Percentiles rank a stretch among this genome's conserved stretches.
These are phyloP conservation scores for Papilio protenor DNA, from an alignment of 2,888 invertebrate species.

Conservation along the genomic window DNA sequence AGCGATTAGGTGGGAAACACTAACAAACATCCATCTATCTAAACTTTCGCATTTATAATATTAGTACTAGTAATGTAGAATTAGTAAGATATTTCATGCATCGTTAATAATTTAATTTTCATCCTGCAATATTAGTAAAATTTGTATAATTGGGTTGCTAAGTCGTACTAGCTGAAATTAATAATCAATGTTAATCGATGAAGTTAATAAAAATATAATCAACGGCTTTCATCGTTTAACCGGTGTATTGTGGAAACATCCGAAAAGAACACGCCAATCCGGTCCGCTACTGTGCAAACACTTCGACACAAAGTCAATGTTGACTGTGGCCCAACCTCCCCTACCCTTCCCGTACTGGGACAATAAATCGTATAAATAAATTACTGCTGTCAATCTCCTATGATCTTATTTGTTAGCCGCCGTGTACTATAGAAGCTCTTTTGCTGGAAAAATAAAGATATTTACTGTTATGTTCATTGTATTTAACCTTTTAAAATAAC, in stretches of 20 bases:
- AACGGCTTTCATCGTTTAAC: slow-evolving; percentile 37
- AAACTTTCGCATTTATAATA: no score
- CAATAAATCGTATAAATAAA: slow-evolving; percentile 81
- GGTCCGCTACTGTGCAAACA: slow-evolving; percentile 72
- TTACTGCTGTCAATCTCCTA: slow-evolving; percentile 76
- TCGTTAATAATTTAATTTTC: background rate
- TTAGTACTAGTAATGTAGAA: no score
- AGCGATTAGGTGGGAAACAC: no score
- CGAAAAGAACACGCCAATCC: slow-evolving; percentile 55
- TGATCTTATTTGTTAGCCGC: slow-evolving; percentile 65
- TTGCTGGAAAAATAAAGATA: slow-evolving; percentile 15
- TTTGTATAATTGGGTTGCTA: background rate
- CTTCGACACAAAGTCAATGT: slow-evolving; percentile 79
- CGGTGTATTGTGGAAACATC: slow-evolving; percentile 46
- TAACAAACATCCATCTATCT: no score
- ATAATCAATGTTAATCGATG: background rate
- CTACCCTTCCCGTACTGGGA: slow-evolving; percentile 60
- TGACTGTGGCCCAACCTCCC: slow-evolving; percentile 68
- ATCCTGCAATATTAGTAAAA: background rate
- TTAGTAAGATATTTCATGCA: no score
- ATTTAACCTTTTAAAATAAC: background rate
- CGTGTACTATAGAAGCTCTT: slow-evolving; percentile 40
- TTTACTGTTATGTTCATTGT: background rate
- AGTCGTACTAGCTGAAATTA: background rate
- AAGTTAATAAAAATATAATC: slow-evolving; percentile 28